Evolutionary conservation across 2,113 vertebrate genomes (phyloP).

Genomic region (Salvelinus namaycush): DNA sequence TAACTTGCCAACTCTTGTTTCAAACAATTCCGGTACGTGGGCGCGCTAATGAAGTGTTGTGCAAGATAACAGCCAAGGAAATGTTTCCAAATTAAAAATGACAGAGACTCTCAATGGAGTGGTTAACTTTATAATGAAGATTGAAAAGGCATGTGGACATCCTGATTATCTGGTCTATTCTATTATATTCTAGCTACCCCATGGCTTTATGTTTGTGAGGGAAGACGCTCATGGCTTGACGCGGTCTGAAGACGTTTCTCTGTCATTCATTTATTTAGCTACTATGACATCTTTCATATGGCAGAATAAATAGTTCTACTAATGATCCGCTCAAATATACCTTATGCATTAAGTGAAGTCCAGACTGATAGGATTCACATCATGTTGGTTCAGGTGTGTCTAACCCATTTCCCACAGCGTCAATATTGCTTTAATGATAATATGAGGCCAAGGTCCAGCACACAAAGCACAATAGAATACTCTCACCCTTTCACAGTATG

Average conservation of each 20-base stretch:
- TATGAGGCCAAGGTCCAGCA: background rate
- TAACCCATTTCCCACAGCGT: background rate
- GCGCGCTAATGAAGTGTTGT: constrained; percentile 46
- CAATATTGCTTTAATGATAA: background rate
- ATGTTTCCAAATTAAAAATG: background rate
- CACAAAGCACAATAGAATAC: too few relatives aligned
- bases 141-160: background rate
- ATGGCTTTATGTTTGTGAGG: background rate
- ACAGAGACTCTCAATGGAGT: background rate
- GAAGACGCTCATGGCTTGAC: background rate
- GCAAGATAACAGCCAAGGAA: background rate
- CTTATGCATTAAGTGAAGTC: background rate
- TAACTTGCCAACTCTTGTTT: background rate
- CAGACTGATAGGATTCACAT: background rate
- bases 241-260: background rate
- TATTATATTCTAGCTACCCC: background rate
- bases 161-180: background rate
- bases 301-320: background rate
- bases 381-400: background rate
- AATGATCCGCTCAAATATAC: background rate
- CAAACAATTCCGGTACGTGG: constrained; percentile 25
- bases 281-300: background rate
- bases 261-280: background rate
- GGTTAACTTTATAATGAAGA: background rate
- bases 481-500: constrained; percentile 29